Evolutionary conservation across 2,888 invertebrate genomes (phyloP).

Genomic region (Carcina quercana): DNA sequence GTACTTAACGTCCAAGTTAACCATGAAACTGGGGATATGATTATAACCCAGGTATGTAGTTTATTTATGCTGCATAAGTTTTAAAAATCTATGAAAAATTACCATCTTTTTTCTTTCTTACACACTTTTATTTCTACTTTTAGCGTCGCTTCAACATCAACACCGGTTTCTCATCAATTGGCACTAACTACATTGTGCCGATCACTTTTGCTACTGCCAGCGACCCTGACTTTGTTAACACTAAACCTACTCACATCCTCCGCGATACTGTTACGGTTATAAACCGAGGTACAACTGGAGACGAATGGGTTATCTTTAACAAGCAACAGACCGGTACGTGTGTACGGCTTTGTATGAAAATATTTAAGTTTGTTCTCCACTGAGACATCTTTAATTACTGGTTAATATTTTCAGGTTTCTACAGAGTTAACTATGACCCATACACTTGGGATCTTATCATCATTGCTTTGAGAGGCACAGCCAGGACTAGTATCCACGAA

Average conservation of each 20-base stretch:
- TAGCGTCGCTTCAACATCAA: constrained; percentile 69
- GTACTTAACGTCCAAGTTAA: constrained; percentile 69
- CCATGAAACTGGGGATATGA: constrained; percentile 49
- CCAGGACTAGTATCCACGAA: constrained; percentile 66
- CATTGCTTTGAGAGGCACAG: constrained; percentile 43
- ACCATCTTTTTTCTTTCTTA: neutral
- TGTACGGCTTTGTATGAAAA: no score
- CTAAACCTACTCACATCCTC: constrained; percentile 57
- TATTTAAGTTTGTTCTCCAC: no score
- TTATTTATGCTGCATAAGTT: neutral
- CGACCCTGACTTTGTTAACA: constrained; percentile 52
- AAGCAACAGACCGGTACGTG: constrained; percentile 72
- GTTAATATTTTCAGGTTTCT: constrained; percentile 71
- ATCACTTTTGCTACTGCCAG: constrained; percentile 50
- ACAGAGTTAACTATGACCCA: constrained; percentile 79
- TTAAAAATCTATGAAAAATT: no score
- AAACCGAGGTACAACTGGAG: constrained; percentile 37
- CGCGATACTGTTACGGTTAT: constrained; percentile 35
- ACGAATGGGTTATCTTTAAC: constrained; percentile 77
- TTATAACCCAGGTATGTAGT: constrained; percentile 54
- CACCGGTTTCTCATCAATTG: constrained; percentile 35
- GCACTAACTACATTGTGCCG: constrained; percentile 54
- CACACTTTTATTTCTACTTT: constrained; percentile 18
- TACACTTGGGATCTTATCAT: constrained; percentile 71
- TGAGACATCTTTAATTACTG: no score